Evolutionary conservation across 2,797 vertebrate species (phyloP), one percentile per base, ranked within the genome.

Genomic region (Merluccius polli): DNA sequence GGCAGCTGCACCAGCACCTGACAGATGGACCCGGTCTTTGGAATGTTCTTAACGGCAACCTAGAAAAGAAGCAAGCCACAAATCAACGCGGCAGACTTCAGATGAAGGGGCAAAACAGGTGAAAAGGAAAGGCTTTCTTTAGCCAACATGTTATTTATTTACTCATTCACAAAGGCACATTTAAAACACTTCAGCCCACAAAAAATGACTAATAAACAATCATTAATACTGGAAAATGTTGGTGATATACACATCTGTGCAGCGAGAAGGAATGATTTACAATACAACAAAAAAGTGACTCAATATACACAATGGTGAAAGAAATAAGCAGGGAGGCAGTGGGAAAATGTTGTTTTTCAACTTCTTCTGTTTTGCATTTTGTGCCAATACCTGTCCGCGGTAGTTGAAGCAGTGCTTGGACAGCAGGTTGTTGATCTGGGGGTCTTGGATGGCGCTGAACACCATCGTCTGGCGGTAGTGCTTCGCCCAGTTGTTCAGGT

Each of bases 381-480:
- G 36, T 7, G 21, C 15, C 12, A 24, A 3, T 71, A 99, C 98
- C 95, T 97, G 97, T 78, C 98, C 98, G 1, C 74, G 69, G 24
- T 95, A 95, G 89, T 98, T 99, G 87, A 92, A 82, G 38, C 97
- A 98, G 87, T 97, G 93, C 78, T 95, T 98, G 86, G 90, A 95
- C 83, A 98, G 93, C 89, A 99, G 85, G 38, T 94, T 96, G 89
- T 96, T 98, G 86, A 99, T 95, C 88, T 97, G 97, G 0, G 98
- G 96, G 44, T 99, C 93, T 82, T 95, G 96, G 74, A 98, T 88
- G 44, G 95, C 94, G 9, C 97, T 96, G 81, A 99, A 98, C 71
- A 99, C 90, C 86, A 99, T 89, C 0, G 96, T 98, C 92, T 99
- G 97, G 24, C 98, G 94, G 89, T 97, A 99, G 87, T 94, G 93